Base-by-base conservation (phyloP, 2,888 invertebrate species). In the Pheosia tremula region DNA sequence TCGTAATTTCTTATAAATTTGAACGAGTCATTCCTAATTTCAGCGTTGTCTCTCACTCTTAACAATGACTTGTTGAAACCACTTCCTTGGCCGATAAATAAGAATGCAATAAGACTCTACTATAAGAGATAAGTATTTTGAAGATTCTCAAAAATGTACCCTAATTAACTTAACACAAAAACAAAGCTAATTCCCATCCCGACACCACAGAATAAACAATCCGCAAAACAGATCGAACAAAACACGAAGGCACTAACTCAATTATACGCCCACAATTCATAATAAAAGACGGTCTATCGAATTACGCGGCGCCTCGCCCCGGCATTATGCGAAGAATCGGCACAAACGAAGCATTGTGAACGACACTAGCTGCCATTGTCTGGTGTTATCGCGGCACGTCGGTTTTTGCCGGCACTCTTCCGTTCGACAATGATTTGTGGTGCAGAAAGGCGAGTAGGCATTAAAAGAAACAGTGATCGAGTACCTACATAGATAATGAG, bases 271-370 rank as follows among this genome's bases (percentile, higher is more conserved):
- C 89, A 90, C 91, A 90, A 88, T 86, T 83, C 83, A 74, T 84
- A 84, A 91, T 90, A 90, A 91, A 90, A 85, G 88, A 84, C 79
- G 84, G 85, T 90, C 88, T 89, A 93, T 92, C 89, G 88, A 91
- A 88, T 91, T 90, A 91, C 87, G 69, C 78, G 79, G 84, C 88
- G 87, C 85, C 89, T 89, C 85, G 88, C 89, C 87, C 89, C 85
- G 87, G 86, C 77, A 90, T 91, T 91, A 88, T 90, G 90, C 86
- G 90, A 91, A 91, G 93, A 92, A 90, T 91, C 84, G 89, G 87
- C 91, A 92, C 91, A 93, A 93, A 93, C 91, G 93, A 93, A 92
- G 82, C 89, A 92, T 93, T 93, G 93, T 93, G 78, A 83, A 81
- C 86, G 85, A 90, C 91, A 91, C 91, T 91, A 89, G 90, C 81